phyloP scores from a whole-genome alignment of 1,140 invertebrate species.

The Idris sp. region DNA sequence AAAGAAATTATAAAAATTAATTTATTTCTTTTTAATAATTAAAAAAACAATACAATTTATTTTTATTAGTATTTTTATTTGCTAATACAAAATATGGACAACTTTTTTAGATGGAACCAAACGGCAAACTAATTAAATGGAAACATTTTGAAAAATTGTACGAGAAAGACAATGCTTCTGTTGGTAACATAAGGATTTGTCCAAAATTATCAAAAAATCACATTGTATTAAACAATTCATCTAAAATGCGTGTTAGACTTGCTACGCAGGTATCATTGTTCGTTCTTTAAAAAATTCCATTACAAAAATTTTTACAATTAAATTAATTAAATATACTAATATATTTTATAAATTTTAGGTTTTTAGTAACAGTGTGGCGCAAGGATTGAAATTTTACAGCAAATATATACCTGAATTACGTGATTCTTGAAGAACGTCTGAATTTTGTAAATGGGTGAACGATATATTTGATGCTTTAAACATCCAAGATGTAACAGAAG shows the following conservation, averaged over 20 bases:
- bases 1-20: too few relatives aligned
- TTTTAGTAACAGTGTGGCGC: constrained; percentile 12
- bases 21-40: too few relatives aligned
- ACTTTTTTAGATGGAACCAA: constrained; percentile 1
- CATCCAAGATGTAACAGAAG: not conserved
- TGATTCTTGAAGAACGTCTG: constrained; percentile 4
- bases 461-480: constrained; percentile 20
- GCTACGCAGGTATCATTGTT: constrained; percentile 10
- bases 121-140: constrained; percentile 2
- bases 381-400: constrained; percentile 7
- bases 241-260: constrained; percentile 20
- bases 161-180: constrained; percentile 5
- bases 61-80: too few relatives aligned
- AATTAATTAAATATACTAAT: not conserved
- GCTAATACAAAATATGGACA: not conserved
- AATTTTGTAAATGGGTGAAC: constrained; percentile 27
- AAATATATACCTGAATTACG: constrained; percentile 3
- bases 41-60: too few relatives aligned
- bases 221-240: constrained; percentile 10
- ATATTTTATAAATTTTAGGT: constrained; percentile 13
- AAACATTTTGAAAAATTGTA: constrained; percentile 1
- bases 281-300: too few relatives aligned
- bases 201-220: constrained; percentile 11
- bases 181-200: constrained; percentile 1
- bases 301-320: not conserved